Percentiles rank a stretch among this genome's conserved stretches.
These are phyloP conservation scores for Tipula unca DNA, from an alignment of 2,888 invertebrate species.

Conservation along the genomic window DNA sequence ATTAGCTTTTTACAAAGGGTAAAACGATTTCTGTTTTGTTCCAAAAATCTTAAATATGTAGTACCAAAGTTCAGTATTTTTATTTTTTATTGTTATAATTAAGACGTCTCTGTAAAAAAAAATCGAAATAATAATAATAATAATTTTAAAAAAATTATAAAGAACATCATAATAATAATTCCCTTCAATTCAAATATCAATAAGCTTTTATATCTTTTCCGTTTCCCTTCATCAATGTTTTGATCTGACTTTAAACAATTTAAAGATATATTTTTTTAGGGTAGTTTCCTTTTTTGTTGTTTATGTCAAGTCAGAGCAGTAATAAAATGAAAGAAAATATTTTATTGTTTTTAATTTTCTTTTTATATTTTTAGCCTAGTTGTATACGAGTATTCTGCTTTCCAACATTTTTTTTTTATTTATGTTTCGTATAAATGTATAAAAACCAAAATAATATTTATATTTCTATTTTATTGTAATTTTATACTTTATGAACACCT, in stretches of 20 bases:
- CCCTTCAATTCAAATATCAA: neutral
- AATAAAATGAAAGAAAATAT: neutral
- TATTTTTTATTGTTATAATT: neutral
- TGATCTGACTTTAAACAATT: neutral
- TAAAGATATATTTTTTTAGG: neutral
- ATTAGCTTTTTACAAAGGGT: too few relatives aligned
- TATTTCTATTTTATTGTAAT: neutral
- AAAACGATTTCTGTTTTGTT: too few relatives aligned
- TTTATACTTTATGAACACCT: neutral
- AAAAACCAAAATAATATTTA: neutral
- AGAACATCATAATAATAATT: neutral
- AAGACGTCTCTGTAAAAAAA: neutral
- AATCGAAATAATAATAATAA: neutral
- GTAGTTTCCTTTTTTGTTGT: neutral
- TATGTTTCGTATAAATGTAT: neutral
- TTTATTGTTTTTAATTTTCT: neutral
- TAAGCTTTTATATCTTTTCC: neutral
- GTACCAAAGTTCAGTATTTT: neutral
- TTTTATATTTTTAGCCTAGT: neutral
- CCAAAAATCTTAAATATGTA: too few relatives aligned
- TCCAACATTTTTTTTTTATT: neutral
- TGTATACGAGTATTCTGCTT: too few relatives aligned
- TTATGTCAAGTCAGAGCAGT: neutral
- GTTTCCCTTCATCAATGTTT: neutral
- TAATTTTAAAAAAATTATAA: neutral